These are phyloP conservation scores for Clarias pachynema DNA, from an alignment of 2,797 vertebrate species.

Conservation along the genomic window DNA sequence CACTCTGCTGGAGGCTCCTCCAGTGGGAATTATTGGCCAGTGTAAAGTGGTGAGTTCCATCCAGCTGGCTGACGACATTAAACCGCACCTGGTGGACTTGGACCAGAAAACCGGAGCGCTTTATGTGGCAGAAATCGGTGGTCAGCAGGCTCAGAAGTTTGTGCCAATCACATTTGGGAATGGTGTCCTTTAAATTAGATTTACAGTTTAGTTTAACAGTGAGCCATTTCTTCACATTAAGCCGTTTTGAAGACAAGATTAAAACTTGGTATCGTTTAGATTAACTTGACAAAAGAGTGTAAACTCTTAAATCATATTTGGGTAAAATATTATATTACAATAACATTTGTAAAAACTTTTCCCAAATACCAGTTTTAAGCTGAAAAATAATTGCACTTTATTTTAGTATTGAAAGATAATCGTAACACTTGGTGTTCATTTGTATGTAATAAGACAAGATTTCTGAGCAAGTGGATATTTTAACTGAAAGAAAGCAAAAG, in stretches of 20 bases:
- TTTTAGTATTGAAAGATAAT: neutral
- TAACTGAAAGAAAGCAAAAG: neutral
- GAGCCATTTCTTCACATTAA: neutral
- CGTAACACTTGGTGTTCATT: neutral
- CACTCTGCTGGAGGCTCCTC: constrained; percentile 80
- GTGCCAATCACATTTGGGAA: constrained; percentile 68
- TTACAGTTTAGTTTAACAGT: neutral
- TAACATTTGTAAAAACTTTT: constrained; percentile 3
- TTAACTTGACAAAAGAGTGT: neutral
- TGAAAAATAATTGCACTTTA: constrained; percentile 21
- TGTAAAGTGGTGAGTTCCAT: constrained; percentile 82
- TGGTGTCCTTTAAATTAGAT: constrained; percentile 46
- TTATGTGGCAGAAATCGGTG: constrained; percentile 92
- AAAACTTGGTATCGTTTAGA: neutral
- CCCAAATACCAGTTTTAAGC: neutral
- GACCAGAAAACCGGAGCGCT: constrained; percentile 81
- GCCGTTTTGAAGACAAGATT: neutral
- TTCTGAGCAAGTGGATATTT: neutral
- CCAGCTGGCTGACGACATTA: constrained; percentile 86
- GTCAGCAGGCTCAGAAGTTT: constrained; percentile 91
- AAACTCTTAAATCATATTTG: neutral
- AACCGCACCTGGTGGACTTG: constrained; percentile 89
- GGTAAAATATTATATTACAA: constrained; percentile 17
- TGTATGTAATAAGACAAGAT: neutral
- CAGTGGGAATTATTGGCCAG: constrained; percentile 80